phyloP scores from a whole-genome alignment of 23 tunicate species.

The Trididemnum clinides region DNA sequence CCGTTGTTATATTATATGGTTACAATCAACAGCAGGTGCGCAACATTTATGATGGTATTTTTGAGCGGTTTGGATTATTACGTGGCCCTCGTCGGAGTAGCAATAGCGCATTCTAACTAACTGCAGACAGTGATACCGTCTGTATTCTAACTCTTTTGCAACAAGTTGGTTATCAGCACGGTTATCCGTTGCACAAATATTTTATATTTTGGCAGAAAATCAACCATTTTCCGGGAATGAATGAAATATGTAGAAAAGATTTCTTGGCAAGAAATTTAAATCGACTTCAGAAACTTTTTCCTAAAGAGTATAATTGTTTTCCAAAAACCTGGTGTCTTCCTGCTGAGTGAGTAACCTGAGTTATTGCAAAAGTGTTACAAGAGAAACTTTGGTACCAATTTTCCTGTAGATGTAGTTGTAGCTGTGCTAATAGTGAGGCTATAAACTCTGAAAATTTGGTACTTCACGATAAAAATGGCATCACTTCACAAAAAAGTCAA shows the following conservation, averaged over 20 bases:
- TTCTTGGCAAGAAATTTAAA: constrained; percentile 92
- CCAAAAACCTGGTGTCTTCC: constrained; percentile 98
- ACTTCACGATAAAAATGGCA: no score
- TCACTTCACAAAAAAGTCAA: no score
- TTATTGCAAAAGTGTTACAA: no score
- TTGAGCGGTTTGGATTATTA: background rate
- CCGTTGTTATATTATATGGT: no score
- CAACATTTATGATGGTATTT: background rate
- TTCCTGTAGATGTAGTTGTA: no score
- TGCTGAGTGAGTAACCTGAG: constrained; percentile 87
- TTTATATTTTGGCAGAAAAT: constrained; percentile 67
- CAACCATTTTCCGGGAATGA: constrained; percentile 99
- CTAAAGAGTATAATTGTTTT: constrained; percentile 87
- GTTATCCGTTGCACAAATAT: background rate
- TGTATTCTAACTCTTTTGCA: no score
- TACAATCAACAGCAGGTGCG: background rate
- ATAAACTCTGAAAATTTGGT: no score
- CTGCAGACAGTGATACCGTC: no score
- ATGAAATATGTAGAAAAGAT: constrained; percentile 98
- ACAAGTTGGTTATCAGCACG: background rate
- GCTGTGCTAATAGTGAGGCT: no score
- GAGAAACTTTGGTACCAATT: no score
- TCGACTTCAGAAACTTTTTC: constrained; percentile 89
- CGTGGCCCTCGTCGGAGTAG: background rate
- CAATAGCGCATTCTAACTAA: background rate